Evolutionary conservation across 2,888 invertebrate species (phyloP).

Genomic region (Miltochrista miniata): DNA sequence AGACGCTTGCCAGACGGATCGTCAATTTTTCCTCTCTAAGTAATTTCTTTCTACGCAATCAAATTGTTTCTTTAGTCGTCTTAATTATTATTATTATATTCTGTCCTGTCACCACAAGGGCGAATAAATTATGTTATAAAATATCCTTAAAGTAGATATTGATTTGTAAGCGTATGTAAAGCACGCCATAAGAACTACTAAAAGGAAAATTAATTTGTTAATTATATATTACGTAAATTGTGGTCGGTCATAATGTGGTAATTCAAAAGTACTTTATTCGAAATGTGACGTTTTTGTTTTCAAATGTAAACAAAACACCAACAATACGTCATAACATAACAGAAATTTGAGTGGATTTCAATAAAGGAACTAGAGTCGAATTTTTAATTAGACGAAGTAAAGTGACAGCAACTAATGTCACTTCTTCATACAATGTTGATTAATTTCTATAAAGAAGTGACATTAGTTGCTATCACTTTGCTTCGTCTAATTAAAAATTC

Average conservation of each 20-base stretch:
- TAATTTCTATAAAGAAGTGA: too few species aligned
- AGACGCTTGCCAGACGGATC: too few species aligned
- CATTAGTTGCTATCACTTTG: too few species aligned
- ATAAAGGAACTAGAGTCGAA: not conserved
- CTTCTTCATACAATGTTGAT: too few species aligned
- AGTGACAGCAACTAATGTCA: too few species aligned
- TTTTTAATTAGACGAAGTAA: too few species aligned
- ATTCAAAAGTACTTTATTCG: not conserved
- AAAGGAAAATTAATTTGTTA: conserved; percentile 15
- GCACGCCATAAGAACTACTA: not conserved
- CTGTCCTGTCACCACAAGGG: conserved; percentile 9
- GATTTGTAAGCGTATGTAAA: conserved; percentile 3
- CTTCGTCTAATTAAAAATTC: too few species aligned
- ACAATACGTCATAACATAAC: too few species aligned
- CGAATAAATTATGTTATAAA: conserved; percentile 21
- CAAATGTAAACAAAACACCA: too few species aligned
- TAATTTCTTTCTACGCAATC: conserved; percentile 25
- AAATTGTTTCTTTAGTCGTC: conserved; percentile 35
- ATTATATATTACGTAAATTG: conserved; percentile 4
- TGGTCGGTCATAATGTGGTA: conserved; percentile 9
- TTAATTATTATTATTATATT: too few species aligned
- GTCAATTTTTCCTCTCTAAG: too few species aligned
- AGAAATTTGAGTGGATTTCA: too few species aligned
- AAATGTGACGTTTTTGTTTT: conserved; percentile 2
- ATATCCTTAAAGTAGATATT: not conserved